Conservation (phyloP, 2,797 vertebrate genomes). For the Tangara arthus region DNA sequence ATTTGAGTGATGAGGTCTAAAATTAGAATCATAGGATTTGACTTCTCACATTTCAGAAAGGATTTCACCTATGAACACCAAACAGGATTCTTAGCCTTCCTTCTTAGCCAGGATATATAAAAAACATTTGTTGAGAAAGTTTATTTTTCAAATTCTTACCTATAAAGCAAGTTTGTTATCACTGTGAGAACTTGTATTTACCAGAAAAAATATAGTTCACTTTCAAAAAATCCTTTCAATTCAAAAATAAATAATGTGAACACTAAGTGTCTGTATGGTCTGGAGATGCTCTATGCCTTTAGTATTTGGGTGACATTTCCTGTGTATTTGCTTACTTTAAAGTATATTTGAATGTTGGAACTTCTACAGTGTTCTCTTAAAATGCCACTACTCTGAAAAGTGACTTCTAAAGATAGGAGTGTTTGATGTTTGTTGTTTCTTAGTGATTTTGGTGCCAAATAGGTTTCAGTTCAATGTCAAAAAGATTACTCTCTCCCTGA, state of each 20-base stretch:
- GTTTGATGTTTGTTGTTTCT: constrained; percentile 30
- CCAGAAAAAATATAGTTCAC: constrained; percentile 41
- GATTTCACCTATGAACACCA: constrained; percentile 33
- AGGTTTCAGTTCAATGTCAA: neutral
- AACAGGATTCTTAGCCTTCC: constrained; percentile 29
- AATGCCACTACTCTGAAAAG: constrained; percentile 42
- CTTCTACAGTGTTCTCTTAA: constrained; percentile 33
- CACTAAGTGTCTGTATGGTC: constrained; percentile 6
- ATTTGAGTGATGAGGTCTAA: neutral
- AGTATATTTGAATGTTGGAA: constrained; percentile 48
- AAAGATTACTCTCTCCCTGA: neutral
- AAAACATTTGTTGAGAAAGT: constrained; percentile 52
- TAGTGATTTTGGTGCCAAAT: neutral
- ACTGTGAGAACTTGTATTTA: constrained; percentile 34
- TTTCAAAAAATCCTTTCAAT: constrained; percentile 57
- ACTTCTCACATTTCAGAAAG: constrained; percentile 41
- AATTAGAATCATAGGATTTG: constrained; percentile 33
- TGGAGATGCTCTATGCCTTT: constrained; percentile 15
- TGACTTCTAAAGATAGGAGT: neutral
- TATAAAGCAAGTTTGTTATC: constrained; percentile 37
- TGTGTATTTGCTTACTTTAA: constrained; percentile 61
- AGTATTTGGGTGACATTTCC: constrained; percentile 66
- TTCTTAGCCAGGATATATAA: neutral
- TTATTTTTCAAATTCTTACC: constrained; percentile 42
- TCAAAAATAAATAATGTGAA: constrained; percentile 62